Evolutionary conservation across 2,888 invertebrate species (phyloP).

Genomic region (Adelphocoris suturalis): DNA sequence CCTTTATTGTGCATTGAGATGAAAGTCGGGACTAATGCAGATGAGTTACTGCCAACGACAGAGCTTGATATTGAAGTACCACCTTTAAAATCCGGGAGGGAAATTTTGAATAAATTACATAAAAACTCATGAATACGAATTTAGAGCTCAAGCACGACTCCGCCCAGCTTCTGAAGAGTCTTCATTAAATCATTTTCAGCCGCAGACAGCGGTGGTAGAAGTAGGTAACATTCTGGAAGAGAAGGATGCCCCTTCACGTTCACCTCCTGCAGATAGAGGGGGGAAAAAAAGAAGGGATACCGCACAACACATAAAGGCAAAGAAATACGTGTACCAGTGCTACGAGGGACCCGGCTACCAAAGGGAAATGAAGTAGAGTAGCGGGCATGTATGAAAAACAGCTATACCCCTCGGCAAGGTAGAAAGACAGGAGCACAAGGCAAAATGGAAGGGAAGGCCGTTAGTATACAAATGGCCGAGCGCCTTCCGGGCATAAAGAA

Average conservation of each 20-base stretch:
- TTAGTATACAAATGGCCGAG: slow-evolving; percentile 56
- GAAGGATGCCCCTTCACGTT: background rate
- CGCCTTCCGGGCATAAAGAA: slow-evolving; percentile 54
- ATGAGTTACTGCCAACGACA: too few species aligned
- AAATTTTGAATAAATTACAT: background rate
- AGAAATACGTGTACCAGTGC: slow-evolving; percentile 36
- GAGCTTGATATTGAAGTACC: background rate
- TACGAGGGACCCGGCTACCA: slow-evolving; percentile 7
- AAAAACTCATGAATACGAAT: slow-evolving; percentile 4
- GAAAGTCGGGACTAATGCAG: too few species aligned
- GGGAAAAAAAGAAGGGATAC: background rate
- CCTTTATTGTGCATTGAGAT: too few species aligned
- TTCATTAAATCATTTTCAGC: background rate
- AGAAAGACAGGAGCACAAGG: slow-evolving; percentile 30
- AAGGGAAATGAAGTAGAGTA: slow-evolving; percentile 39
- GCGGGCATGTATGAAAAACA: slow-evolving; percentile 36
- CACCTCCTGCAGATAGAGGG: background rate
- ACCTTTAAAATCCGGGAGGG: background rate
- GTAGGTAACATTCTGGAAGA: background rate
- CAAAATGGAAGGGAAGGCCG: slow-evolving; percentile 24
- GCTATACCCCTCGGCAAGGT: slow-evolving; percentile 5
- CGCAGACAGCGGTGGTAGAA: background rate
- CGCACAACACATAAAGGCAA: slow-evolving; percentile 26
- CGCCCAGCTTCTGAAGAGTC: background rate
- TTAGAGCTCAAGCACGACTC: background rate